These are phyloP conservation scores for Pangasius djambal DNA, from an alignment of 2,797 vertebrate genomes.

Conservation along the genomic window DNA sequence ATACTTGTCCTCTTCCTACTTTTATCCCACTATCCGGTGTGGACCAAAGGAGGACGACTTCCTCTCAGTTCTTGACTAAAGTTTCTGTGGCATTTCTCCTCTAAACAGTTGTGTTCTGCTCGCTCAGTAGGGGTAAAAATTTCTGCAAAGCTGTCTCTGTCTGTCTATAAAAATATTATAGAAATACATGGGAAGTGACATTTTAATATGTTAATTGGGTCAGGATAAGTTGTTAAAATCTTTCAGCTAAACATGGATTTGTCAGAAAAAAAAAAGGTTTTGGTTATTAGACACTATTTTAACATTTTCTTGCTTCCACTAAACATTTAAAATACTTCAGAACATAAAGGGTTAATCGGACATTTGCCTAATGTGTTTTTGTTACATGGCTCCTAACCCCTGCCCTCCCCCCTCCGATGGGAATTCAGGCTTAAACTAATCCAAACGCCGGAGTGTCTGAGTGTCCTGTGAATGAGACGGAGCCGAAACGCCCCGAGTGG, in stretches of 20 bases:
- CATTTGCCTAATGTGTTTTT: constrained; percentile 86
- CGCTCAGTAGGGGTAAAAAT: background rate
- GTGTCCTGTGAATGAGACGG: constrained; percentile 58
- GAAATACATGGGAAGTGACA: background rate
- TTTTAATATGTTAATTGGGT: background rate
- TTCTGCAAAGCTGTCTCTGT: background rate
- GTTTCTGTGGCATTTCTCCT: background rate
- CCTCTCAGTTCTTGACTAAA: background rate
- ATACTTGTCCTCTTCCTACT: background rate
- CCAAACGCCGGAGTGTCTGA: constrained; percentile 61
- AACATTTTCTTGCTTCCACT: background rate
- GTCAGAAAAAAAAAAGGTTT: background rate
- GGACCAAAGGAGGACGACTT: background rate
- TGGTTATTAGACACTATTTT: background rate
- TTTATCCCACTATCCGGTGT: background rate
- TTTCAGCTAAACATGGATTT: background rate
- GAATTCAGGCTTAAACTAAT: constrained; percentile 47
- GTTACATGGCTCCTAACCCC: constrained; percentile 79
- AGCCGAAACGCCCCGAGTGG: constrained; percentile 71
- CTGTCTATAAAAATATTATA: background rate
- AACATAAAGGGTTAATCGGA: constrained; percentile 65
- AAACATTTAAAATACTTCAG: background rate
- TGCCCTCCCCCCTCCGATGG: constrained; percentile 48
- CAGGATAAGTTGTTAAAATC: background rate
- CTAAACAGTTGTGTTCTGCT: background rate